Percentiles rank a stretch among this genome's conserved stretches.
These are phyloP conservation scores for Lutraria rhynchaena DNA, from an alignment of 1,140 invertebrate genomes.

Conservation along the genomic window DNA sequence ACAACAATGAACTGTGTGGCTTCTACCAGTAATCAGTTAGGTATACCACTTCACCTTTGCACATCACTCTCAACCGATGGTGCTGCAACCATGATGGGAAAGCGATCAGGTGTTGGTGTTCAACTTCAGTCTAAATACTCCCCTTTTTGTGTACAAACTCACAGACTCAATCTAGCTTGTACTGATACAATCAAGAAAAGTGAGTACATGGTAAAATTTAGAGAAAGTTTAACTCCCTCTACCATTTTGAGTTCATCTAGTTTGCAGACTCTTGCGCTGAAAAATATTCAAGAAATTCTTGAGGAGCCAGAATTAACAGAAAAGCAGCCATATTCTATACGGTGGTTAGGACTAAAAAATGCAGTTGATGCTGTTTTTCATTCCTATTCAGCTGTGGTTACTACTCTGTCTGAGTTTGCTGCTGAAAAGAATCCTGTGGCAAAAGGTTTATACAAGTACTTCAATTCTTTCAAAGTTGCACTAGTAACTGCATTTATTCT, in stretches of 20 bases:
- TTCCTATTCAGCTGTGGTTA: neutral
- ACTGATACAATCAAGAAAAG: conserved; percentile 45
- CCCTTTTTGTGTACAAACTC: conserved; percentile 33
- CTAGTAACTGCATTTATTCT: conserved; percentile 28
- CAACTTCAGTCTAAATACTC: conserved; percentile 16
- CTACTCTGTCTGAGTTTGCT: conserved; percentile 15
- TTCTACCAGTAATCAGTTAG: neutral
- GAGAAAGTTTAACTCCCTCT: conserved; percentile 41
- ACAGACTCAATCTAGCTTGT: conserved; percentile 37
- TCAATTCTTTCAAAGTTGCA: conserved; percentile 21
- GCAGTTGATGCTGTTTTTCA: conserved; percentile 45
- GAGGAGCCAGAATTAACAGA: conserved; percentile 36
- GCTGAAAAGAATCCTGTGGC: neutral
- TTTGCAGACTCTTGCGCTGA: too few species aligned
- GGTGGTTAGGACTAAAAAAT: conserved; percentile 26
- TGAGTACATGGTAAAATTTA: conserved; percentile 17
- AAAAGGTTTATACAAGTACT: conserved; percentile 26
- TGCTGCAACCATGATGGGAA: conserved; percentile 18
- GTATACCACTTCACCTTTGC: neutral
- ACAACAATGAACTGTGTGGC: conserved; percentile 9
- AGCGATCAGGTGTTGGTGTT: neutral
- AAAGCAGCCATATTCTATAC: conserved; percentile 8
- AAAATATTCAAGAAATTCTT: neutral
- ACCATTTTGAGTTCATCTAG: conserved; percentile 20
- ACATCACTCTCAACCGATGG: neutral